Base-by-base conservation (phyloP, 1,140 invertebrate species). In the Chrysopa pallens region DNA sequence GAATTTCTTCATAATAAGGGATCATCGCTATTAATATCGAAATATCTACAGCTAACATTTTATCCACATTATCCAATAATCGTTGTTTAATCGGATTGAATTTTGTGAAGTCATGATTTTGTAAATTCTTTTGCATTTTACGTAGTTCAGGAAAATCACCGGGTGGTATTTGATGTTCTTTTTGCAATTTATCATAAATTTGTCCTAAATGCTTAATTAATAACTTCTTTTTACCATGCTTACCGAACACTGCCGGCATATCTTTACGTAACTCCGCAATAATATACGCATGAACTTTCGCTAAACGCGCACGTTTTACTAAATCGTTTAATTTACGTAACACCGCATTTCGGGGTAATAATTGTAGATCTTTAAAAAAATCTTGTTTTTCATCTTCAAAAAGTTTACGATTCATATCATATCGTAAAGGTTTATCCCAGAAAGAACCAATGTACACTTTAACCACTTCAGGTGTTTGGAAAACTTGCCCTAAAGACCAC, bases 241-340 rank as follows among this genome's bases (percentile, higher is more conserved):
- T 87, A 2, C 83, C 80, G 57, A 83, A 80, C 57, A 83, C 61
- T 4, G 74, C 66, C 1, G 76, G 61, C 55, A 64, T 61, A 35
- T 64, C 57, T 37, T 56, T 58, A 23, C 52, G 50, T 8, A 67
- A 60, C 59, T 86, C 80, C 54, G 83, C 79, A 42, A 91, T 87
- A 47, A 91, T 85, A 53, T 86, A 86, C 0, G 85, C 83, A 61
- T 89, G 83, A 12, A 86, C 82, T 66, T 84, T 84, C 28, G 80
- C 82, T 13, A 84, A 55, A 48, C 82, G 57, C 12, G 82, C 79
- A 51, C 83, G 56, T 54, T 84, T 85, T 48, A 84, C 84, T 6
- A 85, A 62, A 59, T 85, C 81, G 60, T 84, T 85, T n/a, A 85
- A 58, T 59, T 85, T 85, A 38, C 82, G 52, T 14, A 84, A 58